Conservation (phyloP, 2,113 vertebrate genomes). For the Catharus bicknelli region DNA sequence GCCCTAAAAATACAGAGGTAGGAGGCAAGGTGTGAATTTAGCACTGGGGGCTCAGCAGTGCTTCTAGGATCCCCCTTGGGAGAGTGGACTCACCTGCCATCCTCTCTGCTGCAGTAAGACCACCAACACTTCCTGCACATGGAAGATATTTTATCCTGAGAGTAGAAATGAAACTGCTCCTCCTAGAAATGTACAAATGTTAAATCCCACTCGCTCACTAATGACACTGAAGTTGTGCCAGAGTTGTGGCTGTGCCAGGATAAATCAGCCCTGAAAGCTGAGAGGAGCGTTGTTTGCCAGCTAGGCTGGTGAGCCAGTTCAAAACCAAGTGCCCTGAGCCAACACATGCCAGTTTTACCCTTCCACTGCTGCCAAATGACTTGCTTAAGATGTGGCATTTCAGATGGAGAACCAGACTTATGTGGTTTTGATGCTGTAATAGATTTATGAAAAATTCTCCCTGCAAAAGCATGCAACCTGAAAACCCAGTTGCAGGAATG, state of each 20-base stretch:
- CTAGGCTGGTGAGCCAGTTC: neutral
- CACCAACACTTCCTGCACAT: neutral
- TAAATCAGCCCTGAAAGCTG: neutral
- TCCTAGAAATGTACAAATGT: neutral
- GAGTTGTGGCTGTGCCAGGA: neutral
- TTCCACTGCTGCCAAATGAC: neutral
- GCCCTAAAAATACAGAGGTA: neutral
- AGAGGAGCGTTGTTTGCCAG: neutral
- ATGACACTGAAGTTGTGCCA: neutral
- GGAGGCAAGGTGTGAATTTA: neutral
- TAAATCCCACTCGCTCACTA: accelerated
- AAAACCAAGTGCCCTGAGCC: neutral
- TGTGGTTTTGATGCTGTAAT: neutral
- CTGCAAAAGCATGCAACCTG: neutral
- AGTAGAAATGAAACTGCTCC: constrained; percentile 8
- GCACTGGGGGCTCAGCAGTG: neutral
- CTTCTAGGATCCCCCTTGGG: accelerated
- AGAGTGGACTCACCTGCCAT: neutral
- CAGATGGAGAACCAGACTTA: neutral
- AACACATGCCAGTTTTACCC: neutral
- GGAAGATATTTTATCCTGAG: neutral
- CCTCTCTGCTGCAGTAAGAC: neutral
- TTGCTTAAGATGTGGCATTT: constrained; percentile 35
- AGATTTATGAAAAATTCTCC: neutral
- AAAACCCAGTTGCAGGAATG: neutral